Evolutionary conservation across 2,113 vertebrate species (phyloP).

Genomic region (Macrotis lagotis): DNA sequence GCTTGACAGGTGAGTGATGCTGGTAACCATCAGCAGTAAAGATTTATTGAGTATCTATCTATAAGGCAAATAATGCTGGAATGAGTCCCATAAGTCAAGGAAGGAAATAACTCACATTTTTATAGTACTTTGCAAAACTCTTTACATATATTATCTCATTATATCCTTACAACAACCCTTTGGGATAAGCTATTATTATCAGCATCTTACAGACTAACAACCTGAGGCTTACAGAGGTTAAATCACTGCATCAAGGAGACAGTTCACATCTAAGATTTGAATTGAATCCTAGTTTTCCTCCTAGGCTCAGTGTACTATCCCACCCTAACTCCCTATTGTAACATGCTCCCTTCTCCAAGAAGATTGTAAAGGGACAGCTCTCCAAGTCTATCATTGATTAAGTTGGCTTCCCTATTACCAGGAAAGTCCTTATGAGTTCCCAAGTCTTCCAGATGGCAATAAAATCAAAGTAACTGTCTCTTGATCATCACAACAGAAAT

Average conservation of each 20-base stretch:
- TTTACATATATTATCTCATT: neutral
- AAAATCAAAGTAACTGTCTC: neutral
- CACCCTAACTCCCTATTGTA: neutral
- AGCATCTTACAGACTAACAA: neutral
- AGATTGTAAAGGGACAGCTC: neutral
- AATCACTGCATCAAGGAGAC: neutral
- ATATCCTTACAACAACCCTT: neutral
- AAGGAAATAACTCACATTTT: neutral
- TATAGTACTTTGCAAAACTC: neutral
- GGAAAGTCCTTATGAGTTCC: neutral
- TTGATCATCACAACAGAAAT: neutral
- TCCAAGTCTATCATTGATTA: neutral
- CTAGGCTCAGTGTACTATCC: neutral
- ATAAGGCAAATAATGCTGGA: neutral
- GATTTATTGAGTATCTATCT: neutral
- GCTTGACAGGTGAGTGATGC: constrained; percentile 6
- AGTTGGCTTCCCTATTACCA: neutral
- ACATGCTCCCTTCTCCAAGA: neutral
- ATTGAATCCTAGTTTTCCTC: neutral
- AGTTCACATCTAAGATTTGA: neutral
- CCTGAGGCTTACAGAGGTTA: neutral
- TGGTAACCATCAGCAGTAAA: constrained; percentile 19
- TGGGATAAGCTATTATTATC: neutral
- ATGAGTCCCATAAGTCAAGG: neutral
- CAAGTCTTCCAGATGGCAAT: neutral